These are phyloP conservation scores for Apis cerana DNA, from an alignment of 1,140 invertebrate genomes.

Conservation along the genomic window DNA sequence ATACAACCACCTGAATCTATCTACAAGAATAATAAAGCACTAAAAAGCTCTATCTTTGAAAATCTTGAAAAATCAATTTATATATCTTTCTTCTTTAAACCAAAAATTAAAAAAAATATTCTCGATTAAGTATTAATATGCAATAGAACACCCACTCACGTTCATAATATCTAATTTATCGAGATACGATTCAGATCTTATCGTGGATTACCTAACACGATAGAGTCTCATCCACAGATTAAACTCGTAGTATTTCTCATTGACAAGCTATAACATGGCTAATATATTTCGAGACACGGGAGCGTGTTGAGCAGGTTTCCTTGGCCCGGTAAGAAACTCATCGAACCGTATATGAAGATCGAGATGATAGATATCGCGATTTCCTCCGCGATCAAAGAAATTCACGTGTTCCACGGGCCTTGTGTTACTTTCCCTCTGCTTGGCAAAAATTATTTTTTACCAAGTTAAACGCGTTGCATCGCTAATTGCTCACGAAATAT, in stretches of 20 bases:
- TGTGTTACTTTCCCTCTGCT: conserved; percentile 7
- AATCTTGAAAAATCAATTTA: no score
- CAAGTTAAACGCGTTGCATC: no score
- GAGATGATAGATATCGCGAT: conserved; percentile 52
- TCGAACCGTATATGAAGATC: conserved; percentile 45
- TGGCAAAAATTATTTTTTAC: no score
- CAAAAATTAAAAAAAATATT: not conserved
- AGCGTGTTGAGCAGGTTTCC: conserved; percentile 59
- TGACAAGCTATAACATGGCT: conserved; percentile 41
- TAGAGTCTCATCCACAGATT: conserved; percentile 22
- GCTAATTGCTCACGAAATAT: not conserved
- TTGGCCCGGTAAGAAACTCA: conserved; percentile 31
- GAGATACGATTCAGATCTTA: conserved; percentile 6
- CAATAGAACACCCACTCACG: not conserved
- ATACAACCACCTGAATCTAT: not conserved
- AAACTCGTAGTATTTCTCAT: conserved; percentile 45
- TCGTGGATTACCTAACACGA: not conserved
- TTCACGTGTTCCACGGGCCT: not conserved
- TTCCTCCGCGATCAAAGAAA: conserved; percentile 8
- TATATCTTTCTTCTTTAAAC: no score
- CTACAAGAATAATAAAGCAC: not conserved
- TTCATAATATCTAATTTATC: conserved; percentile 3
- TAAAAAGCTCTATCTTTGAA: not conserved
- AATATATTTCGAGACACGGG: conserved; percentile 51
- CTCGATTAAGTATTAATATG: not conserved